Conservation (phyloP, 2,797 vertebrate genomes). For the Gymnothorax javanicus region DNA sequence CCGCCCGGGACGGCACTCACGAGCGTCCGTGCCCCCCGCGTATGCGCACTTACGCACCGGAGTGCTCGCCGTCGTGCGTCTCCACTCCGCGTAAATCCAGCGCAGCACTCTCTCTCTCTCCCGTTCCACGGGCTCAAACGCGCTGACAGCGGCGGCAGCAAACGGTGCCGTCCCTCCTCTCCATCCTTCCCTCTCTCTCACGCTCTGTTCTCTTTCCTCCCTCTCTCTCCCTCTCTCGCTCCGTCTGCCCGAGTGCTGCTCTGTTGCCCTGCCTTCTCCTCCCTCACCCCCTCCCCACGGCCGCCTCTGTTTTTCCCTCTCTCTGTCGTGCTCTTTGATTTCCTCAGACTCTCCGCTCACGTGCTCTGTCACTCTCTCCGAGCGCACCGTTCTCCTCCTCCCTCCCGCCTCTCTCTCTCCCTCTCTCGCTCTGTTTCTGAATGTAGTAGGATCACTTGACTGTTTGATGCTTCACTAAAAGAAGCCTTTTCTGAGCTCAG, state of each 20-base stretch:
- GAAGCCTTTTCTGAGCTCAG: slow-evolving; percentile 31
- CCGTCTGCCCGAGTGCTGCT: slow-evolving; percentile 47
- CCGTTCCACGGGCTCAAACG: slow-evolving; percentile 51
- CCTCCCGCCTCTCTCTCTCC: slow-evolving; percentile 30
- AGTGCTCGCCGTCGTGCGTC: slow-evolving; percentile 33
- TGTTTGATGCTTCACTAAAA: slow-evolving; percentile 46
- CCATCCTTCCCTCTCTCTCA: slow-evolving; percentile 46
- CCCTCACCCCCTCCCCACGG: not conserved
- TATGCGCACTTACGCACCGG: slow-evolving; percentile 27
- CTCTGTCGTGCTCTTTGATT: slow-evolving; percentile 18
- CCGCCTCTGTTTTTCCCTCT: slow-evolving; percentile 15
- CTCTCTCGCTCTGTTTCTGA: slow-evolving; percentile 52
- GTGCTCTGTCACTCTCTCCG: slow-evolving; percentile 33
- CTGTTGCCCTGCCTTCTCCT: slow-evolving; percentile 10
- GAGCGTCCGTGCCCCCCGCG: not conserved
- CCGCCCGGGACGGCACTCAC: slow-evolving; percentile 5
- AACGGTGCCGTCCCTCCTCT: slow-evolving; percentile 35
- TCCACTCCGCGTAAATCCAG: slow-evolving; percentile 47
- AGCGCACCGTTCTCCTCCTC: slow-evolving; percentile 23
- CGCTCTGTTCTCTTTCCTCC: slow-evolving; percentile 33
- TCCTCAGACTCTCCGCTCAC: slow-evolving; percentile 32
- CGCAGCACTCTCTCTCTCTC: slow-evolving; percentile 33
- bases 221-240: slow-evolving; percentile 27
- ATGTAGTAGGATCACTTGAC: slow-evolving; percentile 56
- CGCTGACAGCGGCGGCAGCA: slow-evolving; percentile 46